phyloP scores from a whole-genome alignment of 2,888 invertebrate species.

The Macrosiphum euphorbiae region DNA sequence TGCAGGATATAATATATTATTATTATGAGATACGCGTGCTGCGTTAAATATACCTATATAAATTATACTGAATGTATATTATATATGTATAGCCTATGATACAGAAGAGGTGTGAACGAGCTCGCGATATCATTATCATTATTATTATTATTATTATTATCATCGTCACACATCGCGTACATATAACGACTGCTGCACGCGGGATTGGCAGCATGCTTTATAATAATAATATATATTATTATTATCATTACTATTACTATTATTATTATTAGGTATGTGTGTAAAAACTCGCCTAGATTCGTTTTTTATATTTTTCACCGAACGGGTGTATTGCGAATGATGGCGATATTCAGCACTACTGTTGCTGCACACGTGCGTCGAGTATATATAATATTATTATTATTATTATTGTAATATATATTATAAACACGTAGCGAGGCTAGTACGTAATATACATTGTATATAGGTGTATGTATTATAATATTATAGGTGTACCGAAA shows the following conservation, averaged over 20 bases:
- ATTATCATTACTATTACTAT: neutral
- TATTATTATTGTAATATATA: neutral
- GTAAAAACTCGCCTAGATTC: neutral
- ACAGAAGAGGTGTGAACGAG: neutral
- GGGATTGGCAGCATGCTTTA: neutral
- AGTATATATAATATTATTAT: neutral
- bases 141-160: neutral
- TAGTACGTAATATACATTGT: neutral
- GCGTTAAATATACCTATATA: neutral
- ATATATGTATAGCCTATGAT: neutral
- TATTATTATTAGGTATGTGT: neutral
- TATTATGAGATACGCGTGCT: neutral
- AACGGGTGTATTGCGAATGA: neutral
- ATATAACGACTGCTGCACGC: neutral
- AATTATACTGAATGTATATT: neutral
- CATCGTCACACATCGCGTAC: constrained; percentile 11
- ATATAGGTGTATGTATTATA: neutral
- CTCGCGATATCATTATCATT: neutral
- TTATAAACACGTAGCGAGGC: neutral
- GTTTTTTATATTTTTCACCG: neutral
- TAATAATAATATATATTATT: neutral
- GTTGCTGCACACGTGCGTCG: neutral
- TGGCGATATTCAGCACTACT: neutral
- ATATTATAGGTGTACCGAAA: constrained; percentile 14
- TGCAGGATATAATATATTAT: neutral